Percentiles rank a stretch among this genome's conserved stretches.
Conservation (phyloP, 2,113 vertebrate species). For the Oreocharis arfaki region DNA sequence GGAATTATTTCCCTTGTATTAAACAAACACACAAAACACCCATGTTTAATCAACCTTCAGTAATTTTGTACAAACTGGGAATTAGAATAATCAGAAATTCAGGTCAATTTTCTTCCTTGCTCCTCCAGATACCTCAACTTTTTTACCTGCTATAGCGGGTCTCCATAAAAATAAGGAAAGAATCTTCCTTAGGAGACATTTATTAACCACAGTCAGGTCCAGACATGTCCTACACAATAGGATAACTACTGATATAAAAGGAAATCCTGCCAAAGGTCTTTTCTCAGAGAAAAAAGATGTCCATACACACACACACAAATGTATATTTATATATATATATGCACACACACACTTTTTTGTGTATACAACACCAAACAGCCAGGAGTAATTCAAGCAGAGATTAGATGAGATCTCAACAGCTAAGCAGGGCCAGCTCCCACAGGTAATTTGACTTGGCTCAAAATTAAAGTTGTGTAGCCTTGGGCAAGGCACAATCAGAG, state of each 20-base stretch:
- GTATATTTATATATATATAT: fast-evolving
- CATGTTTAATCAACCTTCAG: not conserved
- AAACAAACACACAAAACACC: not conserved
- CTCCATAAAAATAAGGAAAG: not conserved
- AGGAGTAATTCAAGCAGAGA: not conserved
- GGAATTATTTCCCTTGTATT: not conserved
- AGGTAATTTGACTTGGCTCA: not conserved
- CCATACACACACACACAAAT: too few species aligned
- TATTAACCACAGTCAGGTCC: not conserved
- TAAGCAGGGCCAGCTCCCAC: not conserved
- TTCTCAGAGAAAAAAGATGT: not conserved
- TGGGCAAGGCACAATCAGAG: not conserved
- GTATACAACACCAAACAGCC: not conserved
- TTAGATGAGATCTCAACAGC: not conserved
- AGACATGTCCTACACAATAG: not conserved
- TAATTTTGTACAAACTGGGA: not conserved
- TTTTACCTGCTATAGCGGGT: not conserved
- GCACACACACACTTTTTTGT: not conserved
- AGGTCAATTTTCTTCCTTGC: not conserved
- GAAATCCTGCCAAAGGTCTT: not conserved
- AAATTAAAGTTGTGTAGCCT: not conserved
- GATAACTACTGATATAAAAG: not conserved
- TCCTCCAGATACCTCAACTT: not conserved
- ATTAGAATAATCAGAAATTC: not conserved
- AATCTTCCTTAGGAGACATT: not conserved